Evolutionary conservation across 2,113 vertebrate species (phyloP), one percentile per base, ranked within the genome.

Genomic region (Stictonetta naevosa): DNA sequence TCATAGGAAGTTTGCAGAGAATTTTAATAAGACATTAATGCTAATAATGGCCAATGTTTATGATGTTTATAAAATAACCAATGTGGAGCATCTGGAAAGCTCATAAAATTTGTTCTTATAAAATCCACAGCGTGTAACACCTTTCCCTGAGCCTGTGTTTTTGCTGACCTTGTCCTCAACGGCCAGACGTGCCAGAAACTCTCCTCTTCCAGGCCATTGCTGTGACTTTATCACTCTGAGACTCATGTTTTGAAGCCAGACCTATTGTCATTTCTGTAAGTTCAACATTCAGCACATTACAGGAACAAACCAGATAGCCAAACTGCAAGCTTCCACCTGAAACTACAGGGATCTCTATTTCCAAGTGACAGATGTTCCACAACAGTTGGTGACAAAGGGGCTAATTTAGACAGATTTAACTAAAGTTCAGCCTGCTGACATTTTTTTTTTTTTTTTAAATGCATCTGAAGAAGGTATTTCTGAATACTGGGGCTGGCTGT

Each of bases 321-420:
- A 76, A 82, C 71, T 69, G 69, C 71, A 59, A 79, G 79, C 79
- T 88, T 92, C 88, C 77, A 96, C 95, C 92, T 96, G 93, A 93
- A 96, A 97, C 91, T 74, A 80, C 81, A 83, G 92, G 91, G 71
- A 88, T 92, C 74, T 96, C 71, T 55, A 66, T 92, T 96, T 97
- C 83, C 93, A 92, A 95, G 95, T 93, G 96, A 96, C 96, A 97
- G 96, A 97, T 96, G 93, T 95, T 96, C 77, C 96, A 85, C 91
- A 97, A 91, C 93, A 94, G 95, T 95, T 96, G 95, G 93, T 96
- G 91, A 96, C 92, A 93, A 96, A 94, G 33, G 12, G 88, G 81
- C 91, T 97, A 96, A 96, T 93, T 96, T 93, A 89, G 81, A 85
- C 94, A 93, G 92, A 96, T 96, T 97, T 97, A 97, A 97, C 83